Evolutionary conservation across 2,797 vertebrate genomes (phyloP).

Genomic region (Microhierax caerulescens): DNA sequence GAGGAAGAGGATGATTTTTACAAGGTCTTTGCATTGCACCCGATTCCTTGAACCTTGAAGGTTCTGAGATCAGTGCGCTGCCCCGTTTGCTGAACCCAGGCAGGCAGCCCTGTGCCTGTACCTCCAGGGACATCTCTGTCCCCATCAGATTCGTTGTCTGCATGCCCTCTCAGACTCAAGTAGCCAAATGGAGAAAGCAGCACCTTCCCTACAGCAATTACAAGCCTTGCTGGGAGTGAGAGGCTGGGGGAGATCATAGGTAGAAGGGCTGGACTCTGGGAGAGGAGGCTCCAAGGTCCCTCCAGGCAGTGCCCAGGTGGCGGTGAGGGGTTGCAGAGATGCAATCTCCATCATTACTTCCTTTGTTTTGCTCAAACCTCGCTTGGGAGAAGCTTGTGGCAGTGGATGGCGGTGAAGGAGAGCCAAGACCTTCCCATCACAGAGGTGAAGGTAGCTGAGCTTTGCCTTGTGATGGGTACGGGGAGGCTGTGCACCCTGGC

Average conservation of each 20-base stretch:
- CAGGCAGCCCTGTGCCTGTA: neutral
- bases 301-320: neutral
- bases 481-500: neutral
- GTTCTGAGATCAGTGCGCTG: neutral
- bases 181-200: neutral
- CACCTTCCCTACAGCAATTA: neutral
- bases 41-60: neutral
- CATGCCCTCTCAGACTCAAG: neutral
- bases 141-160: neutral
- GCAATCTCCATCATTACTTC: neutral
- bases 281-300: neutral
- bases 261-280: neutral
- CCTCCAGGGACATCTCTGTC: neutral
- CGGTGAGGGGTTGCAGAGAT: neutral
- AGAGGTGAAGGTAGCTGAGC: neutral
- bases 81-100: neutral
- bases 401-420: neutral
- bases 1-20: neutral
- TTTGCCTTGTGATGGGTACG: neutral
- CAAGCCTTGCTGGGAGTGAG: neutral
- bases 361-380: neutral
- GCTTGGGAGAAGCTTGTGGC: neutral
- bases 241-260: neutral
- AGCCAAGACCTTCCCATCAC: neutral
- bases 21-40: neutral